Evolutionary conservation across 1,140 invertebrate genomes (phyloP), one percentile per base, ranked within the genome.

Genomic region (Microplitis mediator): DNA sequence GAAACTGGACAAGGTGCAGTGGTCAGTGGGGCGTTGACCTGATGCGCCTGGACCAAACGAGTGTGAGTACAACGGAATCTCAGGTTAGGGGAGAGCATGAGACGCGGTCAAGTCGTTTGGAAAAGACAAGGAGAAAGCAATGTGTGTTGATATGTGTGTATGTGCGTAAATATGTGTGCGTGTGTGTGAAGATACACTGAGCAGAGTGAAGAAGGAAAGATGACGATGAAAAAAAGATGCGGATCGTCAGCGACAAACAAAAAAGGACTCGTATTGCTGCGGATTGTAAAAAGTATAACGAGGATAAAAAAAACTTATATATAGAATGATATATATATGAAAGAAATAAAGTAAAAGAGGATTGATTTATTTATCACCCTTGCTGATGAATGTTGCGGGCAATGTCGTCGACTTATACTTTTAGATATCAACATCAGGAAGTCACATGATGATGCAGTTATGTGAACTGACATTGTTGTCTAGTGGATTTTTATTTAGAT

Each of bases 21-120:
- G 82, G 80, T 84, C 80, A 84, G 78, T 83, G 72, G 83, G 83
- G 81, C 82, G 81, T 84, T 84, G 83, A 84, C 83, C 83, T 80
- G 80, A 75, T 75, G 74, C 71, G 62, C 73, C 76, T 62, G 64
- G 64, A 72, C 71, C 71, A 72, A 72, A 67, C 71, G 64, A 79
- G 80, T 77, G 76, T 73, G 78, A 81, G 79, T 72, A 73, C 72
- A 78, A 80, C 77, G 80, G 80, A 82, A 81, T 81, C 74, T 74
- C 69, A 65, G 72, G 74, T 68, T 68, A 73, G 71, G 69, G 76
- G 50, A 74, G 23, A 11, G 23, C 56, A 16, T 58, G 69, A 73
- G 56, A 71, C 61, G 62, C 52, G 35, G 36, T 34, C 32, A 60
- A 39, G 54, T 39, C 51, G 62, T 36, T 51, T 58, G 65, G 11